Conservation (phyloP, 2,888 invertebrate species). For the Zele albiditarsus region DNA sequence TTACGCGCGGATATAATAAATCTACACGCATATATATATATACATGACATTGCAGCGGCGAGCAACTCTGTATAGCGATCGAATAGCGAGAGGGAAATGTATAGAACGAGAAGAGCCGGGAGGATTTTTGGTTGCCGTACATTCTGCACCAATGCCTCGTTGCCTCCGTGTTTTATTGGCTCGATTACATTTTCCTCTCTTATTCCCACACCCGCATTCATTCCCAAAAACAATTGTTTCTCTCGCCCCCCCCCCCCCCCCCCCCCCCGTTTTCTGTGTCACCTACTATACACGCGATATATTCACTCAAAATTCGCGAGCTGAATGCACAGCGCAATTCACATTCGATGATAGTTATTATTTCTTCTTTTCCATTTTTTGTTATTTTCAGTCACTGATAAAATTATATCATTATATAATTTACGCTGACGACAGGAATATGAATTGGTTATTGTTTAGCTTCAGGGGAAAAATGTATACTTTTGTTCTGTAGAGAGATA, state of each 20-base stretch:
- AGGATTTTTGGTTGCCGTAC: constrained; percentile 1
- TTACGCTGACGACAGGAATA: too few relatives aligned
- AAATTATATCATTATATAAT: too few relatives aligned
- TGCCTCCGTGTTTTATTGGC: constrained; percentile 39
- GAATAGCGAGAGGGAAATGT: constrained; percentile 14
- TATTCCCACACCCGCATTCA: background rate
- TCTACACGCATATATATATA: background rate
- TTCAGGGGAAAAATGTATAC: too few relatives aligned
- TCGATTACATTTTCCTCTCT: constrained; percentile 40
- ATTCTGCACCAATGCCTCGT: constrained; percentile 30
- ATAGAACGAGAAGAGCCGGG: background rate
- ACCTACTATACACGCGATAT: background rate
- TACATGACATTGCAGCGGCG: background rate
- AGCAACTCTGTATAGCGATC: background rate
- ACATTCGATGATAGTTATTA: background rate
- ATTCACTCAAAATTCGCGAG: too few relatives aligned
- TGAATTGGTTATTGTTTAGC: too few relatives aligned
- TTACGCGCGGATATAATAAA: constrained; percentile 33
- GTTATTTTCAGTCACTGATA: too few relatives aligned
- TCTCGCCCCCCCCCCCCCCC: too few relatives aligned
- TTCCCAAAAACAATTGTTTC: background rate
- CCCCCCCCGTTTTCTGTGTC: too few relatives aligned
- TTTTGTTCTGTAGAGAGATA: too few relatives aligned
- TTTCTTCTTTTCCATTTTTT: background rate
- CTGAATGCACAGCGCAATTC: background rate